These are phyloP conservation scores for Baccha elongata DNA, from an alignment of 2,888 invertebrate genomes.

Conservation along the genomic window DNA sequence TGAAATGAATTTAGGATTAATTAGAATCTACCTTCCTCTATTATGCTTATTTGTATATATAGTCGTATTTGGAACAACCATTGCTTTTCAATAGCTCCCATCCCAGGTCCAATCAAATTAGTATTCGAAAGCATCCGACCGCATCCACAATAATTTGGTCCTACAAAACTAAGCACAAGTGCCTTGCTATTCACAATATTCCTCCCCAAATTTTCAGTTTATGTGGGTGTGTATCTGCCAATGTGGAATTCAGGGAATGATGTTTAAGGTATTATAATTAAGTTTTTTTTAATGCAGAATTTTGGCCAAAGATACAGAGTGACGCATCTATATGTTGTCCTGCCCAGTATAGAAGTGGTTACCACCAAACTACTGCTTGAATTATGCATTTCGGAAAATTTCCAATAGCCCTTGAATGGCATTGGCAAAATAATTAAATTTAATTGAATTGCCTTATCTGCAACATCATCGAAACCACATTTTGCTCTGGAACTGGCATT, in stretches of 20 bases:
- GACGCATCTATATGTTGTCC: slow-evolving; percentile 18
- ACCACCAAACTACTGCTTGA: slow-evolving; percentile 45
- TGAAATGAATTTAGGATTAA: slow-evolving; percentile 73
- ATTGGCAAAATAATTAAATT: slow-evolving; percentile 74
- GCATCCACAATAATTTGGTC: slow-evolving; percentile 73
- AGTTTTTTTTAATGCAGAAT: slow-evolving; percentile 37
- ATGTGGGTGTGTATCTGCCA: not conserved
- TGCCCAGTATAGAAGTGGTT: slow-evolving; percentile 40
- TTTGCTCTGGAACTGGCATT: slow-evolving; percentile 52
- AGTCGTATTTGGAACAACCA: slow-evolving; percentile 51
- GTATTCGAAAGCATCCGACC: slow-evolving; percentile 72
- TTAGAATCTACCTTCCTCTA: slow-evolving; percentile 65
- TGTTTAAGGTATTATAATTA: slow-evolving; percentile 65
- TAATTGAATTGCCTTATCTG: slow-evolving; percentile 74
- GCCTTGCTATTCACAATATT: slow-evolving; percentile 65
- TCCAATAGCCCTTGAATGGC: slow-evolving; percentile 70
- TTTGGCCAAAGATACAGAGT: slow-evolving; percentile 29
- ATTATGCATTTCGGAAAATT: slow-evolving; percentile 55
- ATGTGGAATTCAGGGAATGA: slow-evolving; percentile 19
- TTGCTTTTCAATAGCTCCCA: slow-evolving; percentile 71
- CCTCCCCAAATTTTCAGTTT: slow-evolving; percentile 53
- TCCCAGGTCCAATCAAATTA: slow-evolving; percentile 71
- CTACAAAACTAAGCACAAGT: slow-evolving; percentile 73
- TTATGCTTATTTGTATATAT: slow-evolving; percentile 67
- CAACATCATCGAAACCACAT: slow-evolving; percentile 72